These are phyloP conservation scores for Scomber scombrus DNA, from an alignment of 2,113 vertebrate species.

Conservation along the genomic window DNA sequence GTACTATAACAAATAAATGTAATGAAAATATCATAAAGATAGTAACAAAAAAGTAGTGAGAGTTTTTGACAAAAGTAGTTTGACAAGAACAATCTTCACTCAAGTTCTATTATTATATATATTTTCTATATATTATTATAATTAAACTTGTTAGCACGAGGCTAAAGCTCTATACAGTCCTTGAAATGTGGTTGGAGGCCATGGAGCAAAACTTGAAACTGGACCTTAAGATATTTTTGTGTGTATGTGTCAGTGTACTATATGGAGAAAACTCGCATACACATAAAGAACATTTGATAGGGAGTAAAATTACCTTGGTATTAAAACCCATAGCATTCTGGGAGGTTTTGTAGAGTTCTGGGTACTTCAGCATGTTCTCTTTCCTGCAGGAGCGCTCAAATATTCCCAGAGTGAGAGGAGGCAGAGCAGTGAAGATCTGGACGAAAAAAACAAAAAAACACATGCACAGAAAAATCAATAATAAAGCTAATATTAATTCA, in stretches of 20 bases:
- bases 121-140: too few relatives aligned
- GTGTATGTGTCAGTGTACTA: too few relatives aligned
- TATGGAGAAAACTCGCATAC: not conserved
- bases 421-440: constrained; percentile 96
- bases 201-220: too few relatives aligned
- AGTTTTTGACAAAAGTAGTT: too few relatives aligned
- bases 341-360: constrained; percentile 97
- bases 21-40: not conserved
- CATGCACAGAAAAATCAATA: constrained; percentile 4
- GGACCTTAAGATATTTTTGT: too few relatives aligned
- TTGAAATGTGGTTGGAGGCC: too few relatives aligned
- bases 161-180: too few relatives aligned
- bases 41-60: not conserved
- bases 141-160: too few relatives aligned
- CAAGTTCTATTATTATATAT: too few relatives aligned
- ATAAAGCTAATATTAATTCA: not conserved
- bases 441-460: not conserved
- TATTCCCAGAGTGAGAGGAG: constrained; percentile 97
- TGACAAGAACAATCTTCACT: too few relatives aligned
- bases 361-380: constrained; percentile 99
- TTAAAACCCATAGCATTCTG: constrained; percentile 99
- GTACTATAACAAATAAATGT: not conserved
- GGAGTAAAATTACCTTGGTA: constrained; percentile 89
- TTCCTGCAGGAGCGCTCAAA: constrained; percentile 97
- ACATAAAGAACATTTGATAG: not conserved